Percentiles rank a stretch among this genome's conserved stretches.
Evolutionary conservation across 2,113 vertebrate genomes (phyloP).

Genomic region (Solenodon paradoxus): DNA sequence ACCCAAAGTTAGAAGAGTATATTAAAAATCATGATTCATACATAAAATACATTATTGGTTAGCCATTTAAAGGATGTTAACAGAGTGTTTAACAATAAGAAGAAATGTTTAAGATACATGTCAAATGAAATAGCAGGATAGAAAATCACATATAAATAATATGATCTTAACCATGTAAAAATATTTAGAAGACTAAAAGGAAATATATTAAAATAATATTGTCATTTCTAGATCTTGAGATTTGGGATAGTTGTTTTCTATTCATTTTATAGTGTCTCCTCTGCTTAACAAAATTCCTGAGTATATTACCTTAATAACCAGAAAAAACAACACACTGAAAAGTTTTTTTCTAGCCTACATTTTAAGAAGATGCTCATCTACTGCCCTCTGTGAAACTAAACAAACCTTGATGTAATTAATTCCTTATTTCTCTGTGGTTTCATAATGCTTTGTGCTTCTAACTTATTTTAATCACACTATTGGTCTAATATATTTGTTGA

Average conservation of each 20-base stretch:
- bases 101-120: not conserved
- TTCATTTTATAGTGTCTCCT: not conserved
- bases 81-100: slow-evolving; percentile 44
- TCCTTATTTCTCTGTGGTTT: not conserved
- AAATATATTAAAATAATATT: slow-evolving; percentile 7
- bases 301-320: slow-evolving; percentile 14
- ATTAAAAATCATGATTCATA: not conserved
- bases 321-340: slow-evolving; percentile 32
- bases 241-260: not conserved
- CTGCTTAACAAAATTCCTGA: not conserved
- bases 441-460: not conserved
- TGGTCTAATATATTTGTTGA: not conserved
- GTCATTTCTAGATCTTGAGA: slow-evolving; percentile 18
- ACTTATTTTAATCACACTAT: slow-evolving; percentile 40
- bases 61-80: not conserved
- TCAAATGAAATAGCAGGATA: not conserved
- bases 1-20: not conserved
- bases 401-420: slow-evolving; percentile 28
- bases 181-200: not conserved
- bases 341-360: not conserved
- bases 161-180: not conserved
- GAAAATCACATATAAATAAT: not conserved
- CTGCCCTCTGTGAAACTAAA: not conserved
- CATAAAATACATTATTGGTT: not conserved
- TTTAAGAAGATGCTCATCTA: not conserved